A percentile compares a stretch with the other conserved stretches of the same genome.
These are phyloP conservation scores for Osmoderma eremita DNA, from an alignment of 2,888 invertebrate species.

Conservation along the genomic window DNA sequence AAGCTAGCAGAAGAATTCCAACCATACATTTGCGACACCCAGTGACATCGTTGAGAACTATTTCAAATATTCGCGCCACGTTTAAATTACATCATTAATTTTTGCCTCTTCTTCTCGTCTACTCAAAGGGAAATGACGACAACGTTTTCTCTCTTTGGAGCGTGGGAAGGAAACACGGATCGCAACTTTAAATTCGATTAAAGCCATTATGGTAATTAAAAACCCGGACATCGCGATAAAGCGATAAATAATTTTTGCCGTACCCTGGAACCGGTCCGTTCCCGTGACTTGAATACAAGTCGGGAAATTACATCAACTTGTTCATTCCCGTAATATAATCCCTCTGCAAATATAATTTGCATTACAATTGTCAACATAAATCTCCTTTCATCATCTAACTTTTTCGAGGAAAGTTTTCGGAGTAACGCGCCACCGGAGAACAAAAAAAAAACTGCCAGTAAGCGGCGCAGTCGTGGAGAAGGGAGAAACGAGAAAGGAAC, in stretches of 20 bases:
- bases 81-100: no score
- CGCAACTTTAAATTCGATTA: neutral
- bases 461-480: neutral
- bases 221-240: constrained; percentile 1
- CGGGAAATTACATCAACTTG: constrained; percentile 22
- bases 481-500: no score
- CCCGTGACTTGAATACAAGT: constrained; percentile 11
- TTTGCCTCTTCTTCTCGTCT: no score
- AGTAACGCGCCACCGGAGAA: constrained; percentile 26
- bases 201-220: constrained; percentile 1
- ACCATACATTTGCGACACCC: no score
- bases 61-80: no score
- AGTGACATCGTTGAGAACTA: no score
- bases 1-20: no score
- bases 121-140: no score
- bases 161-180: no score
- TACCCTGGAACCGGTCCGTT: neutral
- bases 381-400: constrained; percentile 34
- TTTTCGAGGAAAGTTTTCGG: constrained; percentile 23
- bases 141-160: no score
- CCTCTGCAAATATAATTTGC: constrained; percentile 35
- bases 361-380: constrained; percentile 35
- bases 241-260: constrained; percentile 28
- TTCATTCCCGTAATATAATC: constrained; percentile 33
- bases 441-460: constrained; percentile 3